Conservation (phyloP, 1,140 invertebrate species). For the Drosophila pseudoobscura region DNA sequence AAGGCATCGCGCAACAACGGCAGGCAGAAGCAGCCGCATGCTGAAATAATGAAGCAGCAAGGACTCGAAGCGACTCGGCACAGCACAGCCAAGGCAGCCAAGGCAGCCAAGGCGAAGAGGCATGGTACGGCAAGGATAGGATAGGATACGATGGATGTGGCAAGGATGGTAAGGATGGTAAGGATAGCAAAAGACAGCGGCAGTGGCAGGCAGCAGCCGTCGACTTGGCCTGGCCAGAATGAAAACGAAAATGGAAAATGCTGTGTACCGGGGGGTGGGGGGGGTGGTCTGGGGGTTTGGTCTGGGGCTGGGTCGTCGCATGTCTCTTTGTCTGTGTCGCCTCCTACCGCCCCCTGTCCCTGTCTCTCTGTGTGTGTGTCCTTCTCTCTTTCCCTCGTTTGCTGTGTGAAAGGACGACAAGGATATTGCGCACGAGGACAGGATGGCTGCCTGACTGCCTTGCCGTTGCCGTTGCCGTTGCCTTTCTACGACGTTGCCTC, state of each 20-base stretch:
- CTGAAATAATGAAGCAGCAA: slow-evolving; percentile 82
- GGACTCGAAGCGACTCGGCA: slow-evolving; percentile 69
- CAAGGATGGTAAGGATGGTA: slow-evolving; percentile 41
- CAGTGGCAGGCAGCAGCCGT: slow-evolving; percentile 34
- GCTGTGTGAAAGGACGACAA: slow-evolving; percentile 69
- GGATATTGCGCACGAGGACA: slow-evolving; percentile 80
- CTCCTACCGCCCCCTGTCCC: too few relatives aligned
- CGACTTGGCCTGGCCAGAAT: slow-evolving; percentile 65
- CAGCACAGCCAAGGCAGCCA: slow-evolving; percentile 4
- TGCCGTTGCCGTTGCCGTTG: slow-evolving; percentile 39
- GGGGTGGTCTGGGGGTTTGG: neutral
- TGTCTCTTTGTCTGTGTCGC: slow-evolving; percentile 26
- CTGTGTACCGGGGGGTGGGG: slow-evolving; percentile 21
- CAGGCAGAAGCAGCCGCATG: slow-evolving; percentile 53
- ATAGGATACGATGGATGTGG: neutral
- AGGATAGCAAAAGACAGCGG: slow-evolving; percentile 34
- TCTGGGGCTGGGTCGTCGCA: slow-evolving; percentile 39
- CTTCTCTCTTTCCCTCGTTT: slow-evolving; percentile 6
- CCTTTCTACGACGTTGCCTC: slow-evolving; percentile 12
- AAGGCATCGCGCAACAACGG: slow-evolving; percentile 67
- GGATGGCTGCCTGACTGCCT: slow-evolving; percentile 70
- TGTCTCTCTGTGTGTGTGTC: slow-evolving; percentile 19
- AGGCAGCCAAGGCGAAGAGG: neutral
- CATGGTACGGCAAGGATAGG: slow-evolving; percentile 18
- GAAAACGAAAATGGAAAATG: slow-evolving; percentile 81